Percentiles rank a stretch among this genome's conserved stretches.
Evolutionary conservation across 2,888 invertebrate species (phyloP).

Genomic region (Yponomeuta cagnagella): DNA sequence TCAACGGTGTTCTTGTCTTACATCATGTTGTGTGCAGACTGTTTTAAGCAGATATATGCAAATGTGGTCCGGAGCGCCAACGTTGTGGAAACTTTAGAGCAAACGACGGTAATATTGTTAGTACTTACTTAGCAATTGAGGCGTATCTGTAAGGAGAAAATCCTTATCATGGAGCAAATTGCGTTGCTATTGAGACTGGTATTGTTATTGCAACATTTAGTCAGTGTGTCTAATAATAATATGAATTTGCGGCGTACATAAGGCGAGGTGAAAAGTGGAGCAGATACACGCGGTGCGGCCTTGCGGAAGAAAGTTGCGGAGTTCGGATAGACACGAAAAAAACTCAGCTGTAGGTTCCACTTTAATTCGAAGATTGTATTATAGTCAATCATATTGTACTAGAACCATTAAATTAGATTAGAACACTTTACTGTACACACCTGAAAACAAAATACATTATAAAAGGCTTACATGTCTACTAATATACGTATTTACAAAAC

Average conservation of each 20-base stretch:
- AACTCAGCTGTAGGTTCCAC: background rate
- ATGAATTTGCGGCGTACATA: conserved; percentile 22
- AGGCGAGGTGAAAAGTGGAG: conserved; percentile 47
- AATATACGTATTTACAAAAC: too few relatives aligned
- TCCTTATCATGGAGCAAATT: background rate
- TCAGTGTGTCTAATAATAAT: background rate
- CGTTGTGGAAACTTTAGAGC: background rate
- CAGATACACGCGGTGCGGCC: conserved; percentile 33
- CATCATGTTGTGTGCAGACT: conserved; percentile 23
- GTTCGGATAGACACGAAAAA: background rate
- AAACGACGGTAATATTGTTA: background rate
- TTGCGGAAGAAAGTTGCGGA: conserved; percentile 39
- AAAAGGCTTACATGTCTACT: too few relatives aligned
- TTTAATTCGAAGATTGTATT: too few relatives aligned
- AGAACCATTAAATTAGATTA: too few relatives aligned
- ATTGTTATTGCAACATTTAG: background rate
- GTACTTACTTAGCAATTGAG: conserved; percentile 1
- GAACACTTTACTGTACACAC: too few relatives aligned
- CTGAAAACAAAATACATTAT: too few relatives aligned
- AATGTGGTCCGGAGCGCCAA: background rate
- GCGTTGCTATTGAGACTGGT: background rate
- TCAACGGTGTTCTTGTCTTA: conserved; percentile 12
- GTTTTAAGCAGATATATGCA: background rate
- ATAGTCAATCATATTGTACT: too few relatives aligned
- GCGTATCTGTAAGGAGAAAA: background rate